phyloP scores from a whole-genome alignment of 2,797 vertebrate species.

The Bothrops alternatus region DNA sequence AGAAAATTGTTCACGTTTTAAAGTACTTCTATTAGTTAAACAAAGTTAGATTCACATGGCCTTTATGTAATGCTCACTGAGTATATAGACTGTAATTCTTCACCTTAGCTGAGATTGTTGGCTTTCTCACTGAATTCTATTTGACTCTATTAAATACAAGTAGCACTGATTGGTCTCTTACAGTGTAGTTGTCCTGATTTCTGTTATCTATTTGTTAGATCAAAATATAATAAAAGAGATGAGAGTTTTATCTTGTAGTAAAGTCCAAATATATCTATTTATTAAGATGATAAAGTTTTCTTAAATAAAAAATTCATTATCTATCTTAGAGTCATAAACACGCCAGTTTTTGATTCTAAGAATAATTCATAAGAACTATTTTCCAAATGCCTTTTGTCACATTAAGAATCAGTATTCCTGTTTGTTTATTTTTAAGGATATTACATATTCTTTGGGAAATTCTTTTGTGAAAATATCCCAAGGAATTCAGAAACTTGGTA shows the following conservation, averaged over 20 bases:
- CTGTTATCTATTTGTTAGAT: neutral
- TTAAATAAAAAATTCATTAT: too few relatives aligned
- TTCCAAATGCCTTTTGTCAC: neutral
- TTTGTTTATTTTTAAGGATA: neutral
- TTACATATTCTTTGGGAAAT: neutral
- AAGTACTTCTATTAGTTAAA: neutral
- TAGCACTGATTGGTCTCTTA: neutral
- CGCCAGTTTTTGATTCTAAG: neutral
- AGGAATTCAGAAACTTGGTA: neutral
- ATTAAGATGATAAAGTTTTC: neutral
- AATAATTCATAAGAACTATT: slow-evolving; percentile 1
- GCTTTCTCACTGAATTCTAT: neutral
- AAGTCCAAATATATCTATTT: slow-evolving; percentile 18
- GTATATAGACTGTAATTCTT: neutral
- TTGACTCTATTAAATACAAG: neutral
- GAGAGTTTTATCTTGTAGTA: slow-evolving; percentile 28
- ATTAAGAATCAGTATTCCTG: neutral
- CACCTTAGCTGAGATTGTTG: neutral
- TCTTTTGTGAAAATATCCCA: neutral
- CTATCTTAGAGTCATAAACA: neutral
- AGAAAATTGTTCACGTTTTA: neutral
- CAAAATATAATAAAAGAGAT: neutral
- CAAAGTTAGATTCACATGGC: neutral
- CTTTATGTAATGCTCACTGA: neutral
- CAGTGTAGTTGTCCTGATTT: neutral